Evolutionary conservation across 2,888 invertebrate species (phyloP).

Genomic region (Aphidoletes aphidimyza): DNA sequence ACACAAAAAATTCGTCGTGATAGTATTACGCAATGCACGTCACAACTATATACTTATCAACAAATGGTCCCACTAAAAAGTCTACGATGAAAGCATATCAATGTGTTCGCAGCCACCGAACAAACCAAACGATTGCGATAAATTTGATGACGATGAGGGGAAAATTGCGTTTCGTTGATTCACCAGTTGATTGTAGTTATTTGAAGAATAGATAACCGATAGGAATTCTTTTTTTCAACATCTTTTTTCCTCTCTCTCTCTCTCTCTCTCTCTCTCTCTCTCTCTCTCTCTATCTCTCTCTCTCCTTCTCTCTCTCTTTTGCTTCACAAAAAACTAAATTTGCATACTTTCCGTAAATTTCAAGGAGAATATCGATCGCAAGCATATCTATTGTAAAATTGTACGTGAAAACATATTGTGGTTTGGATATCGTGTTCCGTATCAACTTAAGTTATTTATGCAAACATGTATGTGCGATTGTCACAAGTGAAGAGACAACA

Average conservation of each 20-base stretch:
- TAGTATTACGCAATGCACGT: slow-evolving; percentile 36
- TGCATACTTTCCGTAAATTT: too few relatives aligned
- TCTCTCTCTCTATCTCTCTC: too few relatives aligned
- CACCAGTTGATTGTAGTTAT: slow-evolving; percentile 36
- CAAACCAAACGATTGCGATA: slow-evolving; percentile 1
- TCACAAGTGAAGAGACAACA: too few relatives aligned
- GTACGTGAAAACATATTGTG: slow-evolving; percentile 11
- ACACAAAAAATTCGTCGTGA: not conserved
- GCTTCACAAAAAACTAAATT: too few relatives aligned
- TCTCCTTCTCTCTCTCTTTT: too few relatives aligned
- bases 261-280: not conserved
- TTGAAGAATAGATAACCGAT: slow-evolving; percentile 4
- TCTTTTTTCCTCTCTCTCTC: not conserved
- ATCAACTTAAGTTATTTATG: slow-evolving; percentile 1
- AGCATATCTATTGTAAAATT: too few relatives aligned
- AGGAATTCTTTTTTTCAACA: not conserved
- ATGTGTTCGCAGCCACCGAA: not conserved
- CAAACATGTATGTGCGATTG: not conserved
- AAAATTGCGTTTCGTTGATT: slow-evolving; percentile 25
- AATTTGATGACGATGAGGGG: not conserved
- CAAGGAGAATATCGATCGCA: too few relatives aligned
- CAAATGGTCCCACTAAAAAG: not conserved
- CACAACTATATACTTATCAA: slow-evolving; percentile 35
- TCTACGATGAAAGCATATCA: slow-evolving; percentile 9
- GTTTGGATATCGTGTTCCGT: not conserved